Base-by-base conservation (phyloP, 92 coral and sea anemone genomes). In the Pocillopora meandrina region DNA sequence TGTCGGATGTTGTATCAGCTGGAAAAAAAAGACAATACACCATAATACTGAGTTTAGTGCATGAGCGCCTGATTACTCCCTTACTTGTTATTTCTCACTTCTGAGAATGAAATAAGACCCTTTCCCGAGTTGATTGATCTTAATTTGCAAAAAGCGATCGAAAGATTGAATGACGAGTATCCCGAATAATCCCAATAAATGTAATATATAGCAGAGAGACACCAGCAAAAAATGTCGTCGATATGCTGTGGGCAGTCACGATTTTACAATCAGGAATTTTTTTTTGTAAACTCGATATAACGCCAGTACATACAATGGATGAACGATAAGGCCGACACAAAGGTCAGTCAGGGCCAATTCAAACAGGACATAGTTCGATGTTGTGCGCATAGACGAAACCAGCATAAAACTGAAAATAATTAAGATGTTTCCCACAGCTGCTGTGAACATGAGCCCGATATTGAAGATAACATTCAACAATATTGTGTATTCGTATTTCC, bases 321-420 rank as follows among this genome's bases (percentile, higher is more conserved):
- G 84, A 80, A 80, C 84, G 10, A 68, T 74, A 21, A 79, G 47
- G 9, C 83, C 83, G 6, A 79, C 83, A 12, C 62, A 60, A 67
- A 80, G 84, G 57, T 80, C 84, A 2, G 84, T 80, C 65, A 80
- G 31, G 34, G 84, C 84, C 34, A 80, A 23, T 18, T 74, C 84
- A 11, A 80, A 69, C 14, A 80, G 65, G 2, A 80, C 65, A 33
- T 23, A 42, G 52, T 79, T 79, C 23, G 83, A 66, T 17, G 83
- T 65, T 55, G 75, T 21, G 19, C 65, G 83, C 31, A 79, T 52
- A 23, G 75, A 79, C 23, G 83, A 18, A 12, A 17, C 63, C 5
- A 79, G 17, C 10, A 10, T 23, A 26, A 79, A 79, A 74, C 83
- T 79, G 9, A 65, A 52, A 66, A 79, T 23, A 16, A 79, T 79